These are phyloP conservation scores for Lasioglossum villosulum DNA, from an alignment of 2,888 invertebrate genomes.

Conservation along the genomic window DNA sequence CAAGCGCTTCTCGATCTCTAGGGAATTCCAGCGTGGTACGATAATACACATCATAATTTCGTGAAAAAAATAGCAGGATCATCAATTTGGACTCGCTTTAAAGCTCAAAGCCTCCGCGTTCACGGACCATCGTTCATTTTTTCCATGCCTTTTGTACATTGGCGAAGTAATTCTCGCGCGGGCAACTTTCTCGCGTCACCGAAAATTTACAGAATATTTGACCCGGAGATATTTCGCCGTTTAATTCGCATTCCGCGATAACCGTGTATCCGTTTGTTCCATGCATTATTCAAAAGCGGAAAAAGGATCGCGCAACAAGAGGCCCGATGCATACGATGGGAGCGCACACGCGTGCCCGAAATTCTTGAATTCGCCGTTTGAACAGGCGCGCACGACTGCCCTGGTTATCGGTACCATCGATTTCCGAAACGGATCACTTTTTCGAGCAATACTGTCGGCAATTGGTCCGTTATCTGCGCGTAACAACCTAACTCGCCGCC, in stretches of 20 bases:
- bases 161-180: neutral
- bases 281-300: slow-evolving; percentile 6
- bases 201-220: neutral
- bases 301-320: neutral
- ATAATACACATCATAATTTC: neutral
- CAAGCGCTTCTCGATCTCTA: neutral
- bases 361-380: slow-evolving; percentile 5
- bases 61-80: no score
- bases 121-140: no score
- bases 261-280: neutral
- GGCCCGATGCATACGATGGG: neutral
- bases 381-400: neutral
- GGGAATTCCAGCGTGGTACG: neutral
- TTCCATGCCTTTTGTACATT: neutral
- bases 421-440: slow-evolving; percentile 29
- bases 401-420: slow-evolving; percentile 18
- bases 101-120: no score
- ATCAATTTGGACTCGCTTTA: no score
- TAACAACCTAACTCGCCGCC: slow-evolving; percentile 35
- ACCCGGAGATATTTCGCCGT: neutral
- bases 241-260: neutral
- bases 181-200: neutral
- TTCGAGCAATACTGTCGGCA: slow-evolving; percentile 28
- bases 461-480: slow-evolving; percentile 55
- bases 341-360: neutral